These are phyloP conservation scores for Dinocampus coccinellae DNA, from an alignment of 2,888 invertebrate species.

Conservation along the genomic window DNA sequence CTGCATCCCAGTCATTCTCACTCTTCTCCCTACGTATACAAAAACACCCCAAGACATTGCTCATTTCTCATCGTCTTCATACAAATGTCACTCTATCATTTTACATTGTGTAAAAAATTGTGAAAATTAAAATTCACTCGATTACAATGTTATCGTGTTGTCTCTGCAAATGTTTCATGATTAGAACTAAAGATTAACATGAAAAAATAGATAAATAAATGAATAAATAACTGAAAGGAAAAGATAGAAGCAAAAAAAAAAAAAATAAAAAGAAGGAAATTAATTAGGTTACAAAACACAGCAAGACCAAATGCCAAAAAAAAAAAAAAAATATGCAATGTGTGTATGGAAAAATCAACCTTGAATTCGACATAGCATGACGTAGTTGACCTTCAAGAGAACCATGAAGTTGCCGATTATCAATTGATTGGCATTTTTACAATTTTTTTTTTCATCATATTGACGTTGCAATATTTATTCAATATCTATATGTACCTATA, in stretches of 20 bases:
- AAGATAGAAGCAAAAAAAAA: too few relatives aligned
- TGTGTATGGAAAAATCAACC: conserved; percentile 11
- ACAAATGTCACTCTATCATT: conserved; percentile 31
- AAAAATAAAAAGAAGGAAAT: too few relatives aligned
- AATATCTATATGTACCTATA: neutral
- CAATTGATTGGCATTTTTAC: conserved; percentile 11
- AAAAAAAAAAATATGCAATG: neutral
- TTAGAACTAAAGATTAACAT: neutral
- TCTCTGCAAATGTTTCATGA: neutral
- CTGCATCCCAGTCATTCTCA: neutral
- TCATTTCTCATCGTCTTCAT: conserved; percentile 20
- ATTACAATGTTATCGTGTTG: conserved; percentile 10
- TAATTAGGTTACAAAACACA: neutral
- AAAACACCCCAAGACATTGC: neutral
- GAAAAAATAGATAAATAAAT: neutral
- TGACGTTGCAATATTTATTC: conserved; percentile 19
- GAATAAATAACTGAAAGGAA: too few relatives aligned
- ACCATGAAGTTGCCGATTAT: conserved; percentile 29
- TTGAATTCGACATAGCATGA: conserved; percentile 28
- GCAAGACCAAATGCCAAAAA: neutral
- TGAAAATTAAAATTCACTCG: conserved; percentile 3
- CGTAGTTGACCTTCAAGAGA: conserved; percentile 25
- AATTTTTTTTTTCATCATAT: conserved; percentile 5
- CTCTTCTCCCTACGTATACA: neutral
- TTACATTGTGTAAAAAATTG: too few relatives aligned